Conservation (phyloP, 2,113 vertebrate genomes). For the Glaucomys volans region DNA sequence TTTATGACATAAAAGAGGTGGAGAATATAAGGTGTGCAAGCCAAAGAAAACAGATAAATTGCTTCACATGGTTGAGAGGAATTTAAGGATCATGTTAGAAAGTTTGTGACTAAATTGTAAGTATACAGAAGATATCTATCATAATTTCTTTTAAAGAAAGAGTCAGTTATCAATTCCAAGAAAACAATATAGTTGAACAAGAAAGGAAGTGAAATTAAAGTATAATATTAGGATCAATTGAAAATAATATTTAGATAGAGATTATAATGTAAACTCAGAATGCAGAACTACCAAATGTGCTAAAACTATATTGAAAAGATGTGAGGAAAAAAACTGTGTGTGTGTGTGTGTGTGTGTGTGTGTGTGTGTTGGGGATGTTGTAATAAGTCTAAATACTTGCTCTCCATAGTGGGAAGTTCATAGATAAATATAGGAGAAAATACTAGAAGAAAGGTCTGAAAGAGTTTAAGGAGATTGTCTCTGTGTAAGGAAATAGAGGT, state of each 20-base stretch:
- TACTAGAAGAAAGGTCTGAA: neutral
- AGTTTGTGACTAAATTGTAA: slow-evolving; percentile 21
- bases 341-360: neutral
- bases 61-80: neutral
- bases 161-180: slow-evolving; percentile 33
- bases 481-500: neutral
- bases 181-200: slow-evolving; percentile 50
- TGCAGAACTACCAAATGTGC: neutral
- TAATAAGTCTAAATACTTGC: neutral
- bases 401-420: neutral
- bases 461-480: neutral
- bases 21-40: slow-evolving; percentile 40
- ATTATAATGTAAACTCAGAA: neutral
- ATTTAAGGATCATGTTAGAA: neutral
- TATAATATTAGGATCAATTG: neutral
- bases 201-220: slow-evolving; percentile 32
- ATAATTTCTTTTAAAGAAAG: neutral
- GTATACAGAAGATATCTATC: neutral
- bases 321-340: neutral
- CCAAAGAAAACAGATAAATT: neutral
- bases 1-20: neutral
- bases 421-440: neutral
- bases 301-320: neutral
- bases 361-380: neutral
- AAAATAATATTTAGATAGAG: neutral